Percentiles rank a stretch among this genome's conserved stretches.
Evolutionary conservation across 2,113 vertebrate genomes (phyloP).

Genomic region (Oryctolagus cuniculus): mOryCun1.1 NC_091434.1:10714501-10715000

Average conservation of each 20-base stretch:
- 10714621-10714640: neutral
- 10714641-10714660: neutral
- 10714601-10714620: neutral
- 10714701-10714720: neutral
- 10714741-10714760: neutral
- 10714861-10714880: neutral
- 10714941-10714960: neutral
- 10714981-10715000: neutral
- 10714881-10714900: neutral
- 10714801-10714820: neutral
- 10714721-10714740: neutral
- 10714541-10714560: neutral
- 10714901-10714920: neutral
- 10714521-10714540: neutral
- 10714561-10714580: neutral
- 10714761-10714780: no score
- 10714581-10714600: neutral
- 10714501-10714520: neutral
- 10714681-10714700: neutral
- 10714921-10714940: neutral
- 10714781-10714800: neutral
- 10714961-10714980: no score
- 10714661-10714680: neutral
- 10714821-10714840: neutral
- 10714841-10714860: neutral